Evolutionary conservation across 2,797 vertebrate genomes (phyloP).

Genomic region (Gambusia yucatana): DNA sequence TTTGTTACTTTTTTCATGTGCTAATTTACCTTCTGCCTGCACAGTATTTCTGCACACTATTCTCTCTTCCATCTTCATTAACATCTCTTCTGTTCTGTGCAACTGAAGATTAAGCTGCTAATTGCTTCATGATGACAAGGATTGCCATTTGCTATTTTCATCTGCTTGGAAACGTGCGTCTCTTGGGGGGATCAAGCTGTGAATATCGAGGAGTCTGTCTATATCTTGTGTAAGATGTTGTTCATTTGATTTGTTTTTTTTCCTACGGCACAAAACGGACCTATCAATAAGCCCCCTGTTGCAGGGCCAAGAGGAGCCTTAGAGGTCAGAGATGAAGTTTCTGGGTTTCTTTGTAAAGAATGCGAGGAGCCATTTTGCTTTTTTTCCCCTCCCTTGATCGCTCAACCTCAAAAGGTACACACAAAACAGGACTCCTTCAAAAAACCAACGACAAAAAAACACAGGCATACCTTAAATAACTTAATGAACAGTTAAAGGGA

Average conservation of each 20-base stretch:
- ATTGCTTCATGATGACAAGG: constrained; percentile 54
- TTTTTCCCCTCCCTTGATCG: constrained; percentile 8
- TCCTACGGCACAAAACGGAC: constrained; percentile 74
- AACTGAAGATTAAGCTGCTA: constrained; percentile 73
- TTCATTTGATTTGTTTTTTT: constrained; percentile 73
- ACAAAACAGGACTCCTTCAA: constrained; percentile 40
- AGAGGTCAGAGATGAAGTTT: constrained; percentile 64
- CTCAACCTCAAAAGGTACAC: constrained; percentile 42
- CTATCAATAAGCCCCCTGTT: constrained; percentile 64
- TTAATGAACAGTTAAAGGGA: constrained; percentile 50
- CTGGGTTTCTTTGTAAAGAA: constrained; percentile 64
- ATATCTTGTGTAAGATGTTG: constrained; percentile 79
- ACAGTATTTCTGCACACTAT: constrained; percentile 30
- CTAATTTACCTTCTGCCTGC: constrained; percentile 34
- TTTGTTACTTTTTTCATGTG: constrained; percentile 20
- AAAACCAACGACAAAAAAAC: constrained; percentile 4
- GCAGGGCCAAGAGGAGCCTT: constrained; percentile 63
- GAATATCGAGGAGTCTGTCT: constrained; percentile 78
- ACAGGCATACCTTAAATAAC: constrained; percentile 52
- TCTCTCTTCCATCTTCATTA: constrained; percentile 41
- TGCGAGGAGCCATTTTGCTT: constrained; percentile 52
- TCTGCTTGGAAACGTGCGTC: constrained; percentile 67
- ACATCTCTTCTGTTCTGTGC: constrained; percentile 45
- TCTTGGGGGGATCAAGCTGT: constrained; percentile 74
- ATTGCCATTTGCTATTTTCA: constrained; percentile 61